Evolutionary conservation across 2,888 invertebrate genomes (phyloP).

Genomic region (Drosophila gaucha): DNA sequence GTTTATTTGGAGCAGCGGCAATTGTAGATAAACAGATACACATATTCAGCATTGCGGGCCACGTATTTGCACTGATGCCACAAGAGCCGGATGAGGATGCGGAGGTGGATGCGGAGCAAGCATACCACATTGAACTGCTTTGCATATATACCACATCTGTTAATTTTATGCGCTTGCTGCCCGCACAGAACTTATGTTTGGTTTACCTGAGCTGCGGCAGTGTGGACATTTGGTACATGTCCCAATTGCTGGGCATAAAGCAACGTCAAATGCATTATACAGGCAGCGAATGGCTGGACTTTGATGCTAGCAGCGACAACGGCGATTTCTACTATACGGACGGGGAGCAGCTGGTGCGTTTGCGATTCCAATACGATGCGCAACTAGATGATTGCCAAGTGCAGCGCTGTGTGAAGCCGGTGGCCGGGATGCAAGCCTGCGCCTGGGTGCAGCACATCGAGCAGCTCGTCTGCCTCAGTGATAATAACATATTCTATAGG

Average conservation of each 20-base stretch:
- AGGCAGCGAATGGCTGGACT: constrained; percentile 71
- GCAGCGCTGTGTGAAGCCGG: constrained; percentile 59
- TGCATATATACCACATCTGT: constrained; percentile 71
- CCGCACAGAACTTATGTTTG: constrained; percentile 66
- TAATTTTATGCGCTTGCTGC: constrained; percentile 66
- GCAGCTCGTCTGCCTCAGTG: constrained; percentile 81
- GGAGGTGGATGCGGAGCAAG: constrained; percentile 9
- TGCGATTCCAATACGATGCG: constrained; percentile 66
- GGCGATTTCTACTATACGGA: constrained; percentile 80
- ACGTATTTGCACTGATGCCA: constrained; percentile 72
- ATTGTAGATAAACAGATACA: constrained; percentile 52
- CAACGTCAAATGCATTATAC: constrained; percentile 70
- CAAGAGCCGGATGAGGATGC: constrained; percentile 18
- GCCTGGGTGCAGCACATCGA: constrained; percentile 77
- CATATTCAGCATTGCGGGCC: constrained; percentile 79
- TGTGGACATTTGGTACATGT: constrained; percentile 82
- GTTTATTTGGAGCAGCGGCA: constrained; percentile 46
- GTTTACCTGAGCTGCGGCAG: constrained; percentile 79
- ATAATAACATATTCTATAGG: constrained; percentile 83
- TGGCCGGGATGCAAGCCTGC: constrained; percentile 80
- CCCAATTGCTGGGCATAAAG: constrained; percentile 57
- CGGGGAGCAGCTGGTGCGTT: constrained; percentile 70
- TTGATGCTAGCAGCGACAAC: constrained; percentile 60
- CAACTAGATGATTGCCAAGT: constrained; percentile 66
- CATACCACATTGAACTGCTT: constrained; percentile 56